Evolutionary conservation across 2,113 vertebrate genomes (phyloP).

Genomic region (Onychostoma macrolepis): DNA sequence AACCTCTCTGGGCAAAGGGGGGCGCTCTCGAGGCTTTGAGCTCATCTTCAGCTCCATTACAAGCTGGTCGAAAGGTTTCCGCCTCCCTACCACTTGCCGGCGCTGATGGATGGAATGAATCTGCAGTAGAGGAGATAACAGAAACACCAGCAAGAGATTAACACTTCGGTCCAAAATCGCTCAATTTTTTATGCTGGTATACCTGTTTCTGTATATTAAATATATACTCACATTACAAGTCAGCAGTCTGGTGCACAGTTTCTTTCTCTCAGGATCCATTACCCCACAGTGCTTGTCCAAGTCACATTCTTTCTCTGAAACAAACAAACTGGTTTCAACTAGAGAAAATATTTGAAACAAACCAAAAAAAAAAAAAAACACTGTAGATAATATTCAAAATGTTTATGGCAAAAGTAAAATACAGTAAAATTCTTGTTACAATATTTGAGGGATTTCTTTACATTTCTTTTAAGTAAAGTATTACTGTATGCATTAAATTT

Average conservation of each 20-base stretch:
- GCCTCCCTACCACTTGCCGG: constrained; percentile 77
- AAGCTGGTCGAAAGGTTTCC: constrained; percentile 78
- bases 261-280: constrained; percentile 84
- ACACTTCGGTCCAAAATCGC: not conserved
- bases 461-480: no score
- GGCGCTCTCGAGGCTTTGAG: constrained; percentile 73
- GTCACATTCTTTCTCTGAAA: constrained; percentile 86
- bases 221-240: constrained; percentile 82
- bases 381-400: not conserved
- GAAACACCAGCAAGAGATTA: not conserved
- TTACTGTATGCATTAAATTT: no score
- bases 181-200: not conserved
- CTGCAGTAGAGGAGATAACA: constrained; percentile 66
- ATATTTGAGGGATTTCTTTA: no score
- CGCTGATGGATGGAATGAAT: constrained; percentile 84
- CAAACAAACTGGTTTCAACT: not conserved
- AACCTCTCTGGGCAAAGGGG: constrained; percentile 68
- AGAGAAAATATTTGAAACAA: not conserved
- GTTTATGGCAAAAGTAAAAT: not conserved
- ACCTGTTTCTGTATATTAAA: not conserved
- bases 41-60: constrained; percentile 78
- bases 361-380: not conserved
- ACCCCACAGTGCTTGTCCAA: constrained; percentile 83
- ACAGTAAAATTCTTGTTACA: not conserved
- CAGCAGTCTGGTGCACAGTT: constrained; percentile 79